Conservation (phyloP, 2,113 vertebrate species). For the Hassar affinis region DNA sequence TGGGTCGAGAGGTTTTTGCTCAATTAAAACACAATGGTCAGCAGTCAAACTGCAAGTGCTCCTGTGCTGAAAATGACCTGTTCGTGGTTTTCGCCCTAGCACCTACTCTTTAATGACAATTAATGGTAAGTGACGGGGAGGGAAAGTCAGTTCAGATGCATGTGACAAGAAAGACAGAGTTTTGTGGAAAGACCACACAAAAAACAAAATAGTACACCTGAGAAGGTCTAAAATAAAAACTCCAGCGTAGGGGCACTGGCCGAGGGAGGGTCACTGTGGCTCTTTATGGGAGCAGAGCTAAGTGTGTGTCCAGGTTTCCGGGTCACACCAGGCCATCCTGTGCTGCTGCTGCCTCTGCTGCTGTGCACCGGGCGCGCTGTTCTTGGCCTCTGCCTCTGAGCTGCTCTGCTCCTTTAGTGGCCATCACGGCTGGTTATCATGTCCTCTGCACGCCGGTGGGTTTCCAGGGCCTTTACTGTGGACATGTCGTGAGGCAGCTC, state of each 20-base stretch:
- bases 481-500: constrained; percentile 96
- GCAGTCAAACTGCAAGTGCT: constrained; percentile 45
- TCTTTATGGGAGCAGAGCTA: constrained; percentile 41
- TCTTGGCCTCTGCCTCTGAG: constrained; percentile 41
- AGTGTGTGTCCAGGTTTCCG: constrained; percentile 33
- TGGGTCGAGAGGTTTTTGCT: constrained; percentile 31
- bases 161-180: constrained; percentile 57
- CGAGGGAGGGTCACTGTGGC: constrained; percentile 23
- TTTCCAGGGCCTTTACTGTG: constrained; percentile 93
- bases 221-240: constrained; percentile 32
- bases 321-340: constrained; percentile 49
- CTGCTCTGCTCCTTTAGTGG: constrained; percentile 76
- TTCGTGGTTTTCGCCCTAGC: constrained; percentile 26
- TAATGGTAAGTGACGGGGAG: neutral
- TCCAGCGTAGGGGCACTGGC: constrained; percentile 41
- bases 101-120: constrained; percentile 19
- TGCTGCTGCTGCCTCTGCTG: constrained; percentile 48
- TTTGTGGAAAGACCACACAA: neutral
- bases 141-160: constrained; percentile 56
- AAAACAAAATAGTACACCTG: constrained; percentile 33
- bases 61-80: constrained; percentile 16
- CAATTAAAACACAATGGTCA: constrained; percentile 29
- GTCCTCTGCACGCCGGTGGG: constrained; percentile 89
- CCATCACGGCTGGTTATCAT: constrained; percentile 85
- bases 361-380: constrained; percentile 51